These are phyloP conservation scores for Trematomus bernacchii DNA, from an alignment of 2,797 vertebrate species.

Conservation along the genomic window DNA sequence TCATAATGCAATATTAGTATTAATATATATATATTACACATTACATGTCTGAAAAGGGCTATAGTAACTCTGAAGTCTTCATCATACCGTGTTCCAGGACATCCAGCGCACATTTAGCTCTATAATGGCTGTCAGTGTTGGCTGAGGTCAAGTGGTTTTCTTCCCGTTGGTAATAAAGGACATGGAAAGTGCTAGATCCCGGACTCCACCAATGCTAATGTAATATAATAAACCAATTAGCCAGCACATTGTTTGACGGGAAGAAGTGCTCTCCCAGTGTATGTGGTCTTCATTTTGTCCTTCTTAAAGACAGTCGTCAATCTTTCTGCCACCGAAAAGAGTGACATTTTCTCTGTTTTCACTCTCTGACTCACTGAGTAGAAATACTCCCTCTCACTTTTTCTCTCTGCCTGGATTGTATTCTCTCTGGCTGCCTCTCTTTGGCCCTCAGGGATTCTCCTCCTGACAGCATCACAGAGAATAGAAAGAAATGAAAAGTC, in stretches of 20 bases:
- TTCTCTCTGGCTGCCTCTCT: conserved; percentile 44
- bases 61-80: conserved; percentile 12
- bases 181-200: conserved; percentile 33
- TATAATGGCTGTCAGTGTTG: conserved; percentile 44
- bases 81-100: conserved; percentile 24
- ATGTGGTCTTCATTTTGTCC: conserved; percentile 65
- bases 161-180: conserved; percentile 33
- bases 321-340: conserved; percentile 55
- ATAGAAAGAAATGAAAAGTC: conserved; percentile 59
- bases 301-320: conserved; percentile 53
- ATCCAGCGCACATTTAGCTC: conserved; percentile 34
- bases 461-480: conserved; percentile 68
- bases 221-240: conserved; percentile 56
- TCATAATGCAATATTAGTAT: too few relatives aligned
- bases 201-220: conserved; percentile 61
- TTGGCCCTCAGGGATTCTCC: conserved; percentile 56
- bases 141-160: conserved; percentile 48
- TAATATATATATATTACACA: neutral
- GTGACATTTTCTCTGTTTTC: conserved; percentile 30
- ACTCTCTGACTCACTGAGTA: conserved; percentile 61
- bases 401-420: conserved; percentile 45
- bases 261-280: conserved; percentile 42
- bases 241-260: conserved; percentile 34
- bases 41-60: conserved; percentile 8
- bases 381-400: conserved; percentile 60